Evolutionary conservation across 2,888 invertebrate genomes (phyloP).

Genomic region (Sarcophaga subvicina): DNA sequence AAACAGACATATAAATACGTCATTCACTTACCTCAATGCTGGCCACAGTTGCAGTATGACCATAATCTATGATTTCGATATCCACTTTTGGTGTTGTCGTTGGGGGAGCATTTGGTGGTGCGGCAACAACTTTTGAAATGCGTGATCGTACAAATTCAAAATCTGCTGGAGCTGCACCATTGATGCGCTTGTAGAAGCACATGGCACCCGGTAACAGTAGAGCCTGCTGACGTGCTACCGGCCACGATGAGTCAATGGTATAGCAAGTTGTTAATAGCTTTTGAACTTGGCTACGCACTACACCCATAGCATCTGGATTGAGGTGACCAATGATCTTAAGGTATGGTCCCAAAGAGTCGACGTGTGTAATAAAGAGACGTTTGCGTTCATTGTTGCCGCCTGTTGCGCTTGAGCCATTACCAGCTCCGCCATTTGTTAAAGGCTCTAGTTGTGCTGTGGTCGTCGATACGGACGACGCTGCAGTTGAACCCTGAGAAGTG

Average conservation of each 20-base stretch:
- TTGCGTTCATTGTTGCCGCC: conserved; percentile 58
- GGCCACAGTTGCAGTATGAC: conserved; percentile 85
- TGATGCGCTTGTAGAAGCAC: conserved; percentile 81
- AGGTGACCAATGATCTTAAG: conserved; percentile 88
- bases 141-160: conserved; percentile 80
- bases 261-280: conserved; percentile 76
- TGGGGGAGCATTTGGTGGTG: conserved; percentile 36
- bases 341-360: conserved; percentile 87
- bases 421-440: conserved; percentile 41
- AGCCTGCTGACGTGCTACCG: conserved; percentile 75
- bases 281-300: conserved; percentile 77
- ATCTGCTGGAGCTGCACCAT: conserved; percentile 75
- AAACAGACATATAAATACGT: background rate
- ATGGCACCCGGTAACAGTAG: conserved; percentile 75
- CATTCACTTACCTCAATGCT: conserved; percentile 82
- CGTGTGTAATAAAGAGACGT: conserved; percentile 82
- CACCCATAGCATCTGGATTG: conserved; percentile 76
- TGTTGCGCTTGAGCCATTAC: conserved; percentile 27
- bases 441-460: conserved; percentile 22
- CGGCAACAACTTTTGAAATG: conserved; percentile 75
- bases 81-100: conserved; percentile 85
- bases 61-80: conserved; percentile 87
- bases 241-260: conserved; percentile 75
- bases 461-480: conserved; percentile 46
- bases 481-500: conserved; percentile 55